Percentiles rank a stretch among this genome's conserved stretches.
Conservation (phyloP, 2,888 invertebrate genomes). For the Andrena haemorrhoa region DNA sequence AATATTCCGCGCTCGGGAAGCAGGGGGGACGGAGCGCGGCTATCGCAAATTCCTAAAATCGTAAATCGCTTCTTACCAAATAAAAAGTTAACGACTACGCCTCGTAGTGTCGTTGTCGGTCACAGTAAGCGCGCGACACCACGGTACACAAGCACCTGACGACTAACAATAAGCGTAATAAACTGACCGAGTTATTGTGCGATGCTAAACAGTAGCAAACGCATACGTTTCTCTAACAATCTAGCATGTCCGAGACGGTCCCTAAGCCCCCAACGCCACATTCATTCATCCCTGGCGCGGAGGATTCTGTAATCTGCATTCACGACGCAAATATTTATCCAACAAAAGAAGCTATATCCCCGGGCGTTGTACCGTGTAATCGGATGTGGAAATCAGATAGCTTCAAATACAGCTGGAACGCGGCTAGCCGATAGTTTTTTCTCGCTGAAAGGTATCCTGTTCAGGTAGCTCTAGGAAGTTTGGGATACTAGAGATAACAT, state of each 20-base stretch:
- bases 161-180: constrained; percentile 23
- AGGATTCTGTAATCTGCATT: background rate
- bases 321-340: constrained; percentile 42
- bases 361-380: constrained; percentile 81
- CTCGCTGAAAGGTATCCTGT: background rate
- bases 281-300: background rate
- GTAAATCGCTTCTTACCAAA: background rate
- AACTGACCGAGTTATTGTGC: constrained; percentile 23
- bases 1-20: constrained; percentile 1
- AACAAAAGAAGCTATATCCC: constrained; percentile 24
- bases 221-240: background rate
- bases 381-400: constrained; percentile 79
- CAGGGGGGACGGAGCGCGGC: no score
- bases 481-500: background rate
- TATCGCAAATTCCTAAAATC: background rate
- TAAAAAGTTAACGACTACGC: background rate
- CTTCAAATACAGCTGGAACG: constrained; percentile 81
- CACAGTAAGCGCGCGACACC: background rate
- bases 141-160: background rate
- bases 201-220: constrained; percentile 4
- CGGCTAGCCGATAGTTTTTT: constrained; percentile 40
- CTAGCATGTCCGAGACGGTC: background rate
- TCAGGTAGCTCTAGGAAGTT: background rate
- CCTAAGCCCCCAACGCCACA: background rate
- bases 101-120: constrained; percentile 29